These are phyloP conservation scores for Periophthalmodon schlosseri DNA, from an alignment of 2,113 vertebrate genomes.

Conservation along the genomic window DNA sequence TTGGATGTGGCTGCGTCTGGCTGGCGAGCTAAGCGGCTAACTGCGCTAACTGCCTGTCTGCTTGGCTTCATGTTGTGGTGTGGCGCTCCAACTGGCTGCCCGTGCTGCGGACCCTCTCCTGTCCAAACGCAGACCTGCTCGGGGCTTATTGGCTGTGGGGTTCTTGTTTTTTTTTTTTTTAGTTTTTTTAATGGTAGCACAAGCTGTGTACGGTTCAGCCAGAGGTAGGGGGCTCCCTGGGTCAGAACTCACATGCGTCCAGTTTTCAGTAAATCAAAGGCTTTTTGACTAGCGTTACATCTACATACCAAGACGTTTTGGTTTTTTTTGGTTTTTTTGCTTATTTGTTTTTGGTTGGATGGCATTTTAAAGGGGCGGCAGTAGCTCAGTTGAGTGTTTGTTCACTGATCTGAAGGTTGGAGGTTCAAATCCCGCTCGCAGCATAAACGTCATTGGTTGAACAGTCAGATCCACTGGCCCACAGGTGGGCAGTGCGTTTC, in stretches of 20 bases:
- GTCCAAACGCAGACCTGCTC: constrained; percentile 10
- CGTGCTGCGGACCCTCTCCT: background rate
- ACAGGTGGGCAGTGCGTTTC: too few species aligned
- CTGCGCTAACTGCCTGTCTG: constrained; percentile 37
- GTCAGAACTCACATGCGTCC: constrained; percentile 14
- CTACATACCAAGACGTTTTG: background rate
- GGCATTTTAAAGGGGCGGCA: background rate
- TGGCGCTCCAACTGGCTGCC: constrained; percentile 39
- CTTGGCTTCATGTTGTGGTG: constrained; percentile 35
- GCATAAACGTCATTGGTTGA: too few species aligned
- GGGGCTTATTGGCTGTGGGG: constrained; percentile 31
- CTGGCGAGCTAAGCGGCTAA: constrained; percentile 36
- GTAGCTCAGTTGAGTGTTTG: too few species aligned
- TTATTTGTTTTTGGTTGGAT: background rate
- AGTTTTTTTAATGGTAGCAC: constrained; percentile 41
- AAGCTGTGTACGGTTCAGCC: constrained; percentile 52
- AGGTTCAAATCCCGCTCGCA: too few species aligned
- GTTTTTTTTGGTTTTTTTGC: too few species aligned
- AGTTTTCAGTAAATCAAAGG: constrained; percentile 3
- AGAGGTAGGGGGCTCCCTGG: constrained; percentile 44
- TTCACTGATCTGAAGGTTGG: too few species aligned
- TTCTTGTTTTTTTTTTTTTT: constrained; percentile 27
- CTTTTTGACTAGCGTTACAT: background rate
- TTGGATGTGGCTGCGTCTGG: constrained; percentile 1
- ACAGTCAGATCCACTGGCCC: too few species aligned